phyloP scores from a whole-genome alignment of 2,888 invertebrate genomes.

The Exocentrus adspersus region DNA sequence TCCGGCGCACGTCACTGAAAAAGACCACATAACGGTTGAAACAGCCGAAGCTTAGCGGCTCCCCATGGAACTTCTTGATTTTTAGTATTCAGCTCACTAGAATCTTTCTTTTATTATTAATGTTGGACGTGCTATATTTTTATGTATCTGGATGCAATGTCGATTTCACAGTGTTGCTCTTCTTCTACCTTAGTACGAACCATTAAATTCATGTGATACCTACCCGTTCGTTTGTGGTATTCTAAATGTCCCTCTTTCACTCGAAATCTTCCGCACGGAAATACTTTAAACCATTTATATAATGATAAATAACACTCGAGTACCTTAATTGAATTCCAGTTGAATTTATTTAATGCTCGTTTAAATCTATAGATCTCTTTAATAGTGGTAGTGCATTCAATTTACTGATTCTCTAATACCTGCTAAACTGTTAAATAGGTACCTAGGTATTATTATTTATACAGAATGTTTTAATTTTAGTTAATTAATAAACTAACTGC shows the following conservation, averaged over 20 bases:
- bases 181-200: slow-evolving; percentile 40
- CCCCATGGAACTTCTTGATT: slow-evolving; percentile 55
- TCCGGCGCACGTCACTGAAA: slow-evolving; percentile 37
- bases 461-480: not conserved
- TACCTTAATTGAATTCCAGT: slow-evolving; percentile 10
- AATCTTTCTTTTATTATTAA: slow-evolving; percentile 58
- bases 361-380: not conserved
- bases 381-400: not conserved
- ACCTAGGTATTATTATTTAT: not conserved
- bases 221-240: slow-evolving; percentile 8
- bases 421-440: not conserved
- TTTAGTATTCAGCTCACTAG: slow-evolving; percentile 57
- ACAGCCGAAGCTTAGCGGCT: slow-evolving; percentile 52
- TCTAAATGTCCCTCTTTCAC: slow-evolving; percentile 17
- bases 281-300: slow-evolving; percentile 2
- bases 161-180: slow-evolving; percentile 44
- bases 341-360: slow-evolving; percentile 5
- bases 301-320: not conserved
- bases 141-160: slow-evolving; percentile 55
- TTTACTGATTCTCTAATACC: slow-evolving; percentile 5
- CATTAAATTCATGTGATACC: slow-evolving; percentile 26
- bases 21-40: slow-evolving; percentile 47
- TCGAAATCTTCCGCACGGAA: slow-evolving; percentile 4
- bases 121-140: slow-evolving; percentile 57
- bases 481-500: not conserved